These are phyloP conservation scores for Synergus japonicus DNA, from an alignment of 2,888 invertebrate genomes.

Conservation along the genomic window DNA sequence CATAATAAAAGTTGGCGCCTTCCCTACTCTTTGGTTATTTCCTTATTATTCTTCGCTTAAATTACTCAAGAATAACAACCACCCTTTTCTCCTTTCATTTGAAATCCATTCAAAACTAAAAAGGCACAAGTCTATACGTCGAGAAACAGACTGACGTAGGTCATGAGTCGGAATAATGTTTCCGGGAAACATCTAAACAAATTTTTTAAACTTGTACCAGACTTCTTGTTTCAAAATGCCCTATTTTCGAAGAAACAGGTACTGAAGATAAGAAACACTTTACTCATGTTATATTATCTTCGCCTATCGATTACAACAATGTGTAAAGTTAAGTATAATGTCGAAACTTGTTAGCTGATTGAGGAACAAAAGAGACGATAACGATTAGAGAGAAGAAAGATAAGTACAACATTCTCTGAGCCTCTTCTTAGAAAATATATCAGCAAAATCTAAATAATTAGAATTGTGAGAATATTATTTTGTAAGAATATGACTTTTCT, in stretches of 20 bases:
- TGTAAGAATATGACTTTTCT: background rate
- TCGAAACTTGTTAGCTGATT: slow-evolving; percentile 23
- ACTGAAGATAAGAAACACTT: slow-evolving; percentile 29
- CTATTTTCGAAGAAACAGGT: slow-evolving; percentile 14
- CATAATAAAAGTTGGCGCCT: background rate
- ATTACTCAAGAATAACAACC: background rate
- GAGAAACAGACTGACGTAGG: background rate
- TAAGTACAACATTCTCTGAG: slow-evolving; percentile 8
- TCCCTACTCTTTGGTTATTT: background rate
- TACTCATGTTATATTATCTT: slow-evolving; percentile 11
- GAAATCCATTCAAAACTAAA: background rate
- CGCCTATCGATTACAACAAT: slow-evolving; percentile 19
- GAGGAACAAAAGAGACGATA: slow-evolving; percentile 37
- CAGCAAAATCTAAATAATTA: background rate
- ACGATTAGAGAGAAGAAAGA: background rate
- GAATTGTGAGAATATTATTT: background rate
- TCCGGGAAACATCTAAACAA: background rate
- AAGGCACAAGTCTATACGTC: background rate
- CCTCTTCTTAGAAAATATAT: slow-evolving; percentile 13
- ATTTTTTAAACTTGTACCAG: slow-evolving; percentile 9
- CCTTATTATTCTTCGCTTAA: background rate
- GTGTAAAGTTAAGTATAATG: slow-evolving; percentile 21
- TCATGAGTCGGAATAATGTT: slow-evolving; percentile 8
- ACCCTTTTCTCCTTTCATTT: background rate
- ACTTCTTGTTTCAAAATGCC: slow-evolving; percentile 5